These are phyloP conservation scores for Pachypsylla venusta DNA, from an alignment of 1,140 invertebrate genomes.

Conservation along the genomic window DNA sequence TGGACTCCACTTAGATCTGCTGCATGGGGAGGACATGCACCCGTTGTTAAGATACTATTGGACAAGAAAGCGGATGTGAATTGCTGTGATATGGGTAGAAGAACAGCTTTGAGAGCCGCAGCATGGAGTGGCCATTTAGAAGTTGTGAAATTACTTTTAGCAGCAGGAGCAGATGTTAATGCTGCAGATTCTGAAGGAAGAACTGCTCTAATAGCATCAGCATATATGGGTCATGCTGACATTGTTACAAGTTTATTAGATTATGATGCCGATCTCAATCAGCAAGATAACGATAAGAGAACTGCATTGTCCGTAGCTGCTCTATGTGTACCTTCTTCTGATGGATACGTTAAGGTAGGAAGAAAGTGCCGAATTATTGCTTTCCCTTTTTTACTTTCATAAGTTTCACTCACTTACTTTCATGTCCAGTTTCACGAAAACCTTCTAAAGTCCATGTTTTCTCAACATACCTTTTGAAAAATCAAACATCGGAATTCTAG, in stretches of 20 bases:
- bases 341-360: slow-evolving; percentile 49
- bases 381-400: no score
- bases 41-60: slow-evolving; percentile 70
- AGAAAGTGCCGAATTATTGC: no score
- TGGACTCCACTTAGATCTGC: slow-evolving; percentile 77
- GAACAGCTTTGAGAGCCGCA: slow-evolving; percentile 59
- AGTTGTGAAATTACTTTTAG: slow-evolving; percentile 46
- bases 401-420: no score
- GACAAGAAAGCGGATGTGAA: slow-evolving; percentile 66
- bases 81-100: slow-evolving; percentile 55
- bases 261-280: slow-evolving; percentile 70
- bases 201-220: slow-evolving; percentile 77
- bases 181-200: slow-evolving; percentile 65
- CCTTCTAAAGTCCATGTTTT: no score
- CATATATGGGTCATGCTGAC: slow-evolving; percentile 83
- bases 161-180: slow-evolving; percentile 40
- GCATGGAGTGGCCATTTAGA: slow-evolving; percentile 73
- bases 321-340: slow-evolving; percentile 73
- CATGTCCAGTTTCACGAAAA: no score
- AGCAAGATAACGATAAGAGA: slow-evolving; percentile 76
- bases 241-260: slow-evolving; percentile 74
- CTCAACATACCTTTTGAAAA: no score
- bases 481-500: no score
- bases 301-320: slow-evolving; percentile 85
- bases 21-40: slow-evolving; percentile 84